A percentile compares a stretch with the other conserved stretches of the same genome.
phyloP scores from a whole-genome alignment of 2,797 vertebrate species.

The Crocidura indochinensis region DNA sequence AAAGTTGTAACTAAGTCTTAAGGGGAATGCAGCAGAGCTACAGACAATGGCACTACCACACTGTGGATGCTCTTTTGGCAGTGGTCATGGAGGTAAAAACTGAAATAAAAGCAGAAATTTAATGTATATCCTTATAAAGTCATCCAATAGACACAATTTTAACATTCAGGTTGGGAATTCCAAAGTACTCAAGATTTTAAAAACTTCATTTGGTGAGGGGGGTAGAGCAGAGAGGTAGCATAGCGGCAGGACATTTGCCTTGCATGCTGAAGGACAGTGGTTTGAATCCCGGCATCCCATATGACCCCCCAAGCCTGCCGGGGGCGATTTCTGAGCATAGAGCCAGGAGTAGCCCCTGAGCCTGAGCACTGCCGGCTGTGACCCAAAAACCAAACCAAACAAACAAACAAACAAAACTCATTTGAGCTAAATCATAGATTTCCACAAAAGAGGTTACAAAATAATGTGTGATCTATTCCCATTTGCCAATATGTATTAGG shows the following conservation, averaged over 20 bases:
- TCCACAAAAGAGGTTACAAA: background rate
- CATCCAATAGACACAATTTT: background rate
- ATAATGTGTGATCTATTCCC: background rate
- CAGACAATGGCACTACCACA: background rate
- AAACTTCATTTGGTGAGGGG: background rate
- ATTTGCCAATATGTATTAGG: background rate
- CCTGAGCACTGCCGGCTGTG: too few relatives aligned
- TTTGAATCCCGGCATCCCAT: too few relatives aligned
- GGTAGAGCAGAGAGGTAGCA: too few relatives aligned
- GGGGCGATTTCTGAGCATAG: too few relatives aligned
- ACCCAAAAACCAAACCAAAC: too few relatives aligned
- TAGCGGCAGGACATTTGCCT: too few relatives aligned
- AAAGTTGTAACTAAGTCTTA: too few relatives aligned
- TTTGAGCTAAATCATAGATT: background rate
- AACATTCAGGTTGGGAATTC: slow-evolving; percentile 12
- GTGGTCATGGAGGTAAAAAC: background rate
- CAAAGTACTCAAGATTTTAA: background rate
- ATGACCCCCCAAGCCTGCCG: too few relatives aligned
- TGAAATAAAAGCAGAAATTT: background rate
- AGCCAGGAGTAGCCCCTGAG: too few relatives aligned
- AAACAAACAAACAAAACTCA: background rate
- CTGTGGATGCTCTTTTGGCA: too few relatives aligned
- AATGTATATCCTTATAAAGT: background rate
- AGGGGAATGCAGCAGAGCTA: rapidly evolving
- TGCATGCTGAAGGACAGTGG: too few relatives aligned